Percentiles rank a stretch among this genome's conserved stretches.
Evolutionary conservation across 35 echinoderm and acorn worm species (phyloP).

Genomic region (Hemicentrotus pulcherrimus): DNA sequence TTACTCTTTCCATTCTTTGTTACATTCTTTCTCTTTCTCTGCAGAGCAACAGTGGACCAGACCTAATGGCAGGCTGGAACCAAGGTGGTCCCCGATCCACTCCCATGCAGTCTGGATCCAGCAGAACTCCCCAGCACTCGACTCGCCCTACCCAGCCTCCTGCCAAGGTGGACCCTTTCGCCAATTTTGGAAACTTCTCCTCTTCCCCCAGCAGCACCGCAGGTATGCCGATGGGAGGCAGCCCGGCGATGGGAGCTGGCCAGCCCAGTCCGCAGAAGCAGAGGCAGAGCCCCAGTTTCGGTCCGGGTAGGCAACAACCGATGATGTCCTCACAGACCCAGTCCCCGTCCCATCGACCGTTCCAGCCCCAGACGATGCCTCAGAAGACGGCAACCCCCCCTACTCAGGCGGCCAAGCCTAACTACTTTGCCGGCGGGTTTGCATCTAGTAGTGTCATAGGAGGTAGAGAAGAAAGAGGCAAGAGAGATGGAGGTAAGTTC

Average conservation of each 20-base stretch:
- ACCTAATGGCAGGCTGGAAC: slow-evolving; percentile 88
- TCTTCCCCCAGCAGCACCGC: background rate
- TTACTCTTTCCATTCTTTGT: background rate
- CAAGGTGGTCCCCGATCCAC: slow-evolving; percentile 30
- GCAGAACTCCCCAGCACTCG: slow-evolving; percentile 4
- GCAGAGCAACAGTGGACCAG: slow-evolving; percentile 87
- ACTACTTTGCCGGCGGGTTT: background rate
- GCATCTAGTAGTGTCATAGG: slow-evolving; percentile 73
- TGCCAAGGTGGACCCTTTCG: slow-evolving; percentile 81
- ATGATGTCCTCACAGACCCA: background rate
- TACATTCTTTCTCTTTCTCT: background rate
- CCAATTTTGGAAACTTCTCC: slow-evolving; percentile 73
- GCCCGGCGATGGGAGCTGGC: background rate
- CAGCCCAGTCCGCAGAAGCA: background rate
- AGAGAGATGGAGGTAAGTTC: slow-evolving; percentile 31
- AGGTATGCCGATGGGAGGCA: background rate
- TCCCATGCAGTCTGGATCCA: slow-evolving; percentile 61
- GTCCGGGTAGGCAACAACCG: background rate
- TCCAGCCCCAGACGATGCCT: slow-evolving; percentile 34
- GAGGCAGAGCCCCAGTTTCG: slow-evolving; percentile 27
- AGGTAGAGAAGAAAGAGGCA: slow-evolving; percentile 63
- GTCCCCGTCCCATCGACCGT: background rate
- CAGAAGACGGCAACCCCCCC: slow-evolving; percentile 33
- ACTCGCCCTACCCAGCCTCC: background rate
- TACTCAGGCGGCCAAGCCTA: slow-evolving; percentile 39